Evolutionary conservation across 2,113 vertebrate genomes (phyloP), one percentile per base, ranked within the genome.

Genomic region (Malaclemys terrapin): DNA sequence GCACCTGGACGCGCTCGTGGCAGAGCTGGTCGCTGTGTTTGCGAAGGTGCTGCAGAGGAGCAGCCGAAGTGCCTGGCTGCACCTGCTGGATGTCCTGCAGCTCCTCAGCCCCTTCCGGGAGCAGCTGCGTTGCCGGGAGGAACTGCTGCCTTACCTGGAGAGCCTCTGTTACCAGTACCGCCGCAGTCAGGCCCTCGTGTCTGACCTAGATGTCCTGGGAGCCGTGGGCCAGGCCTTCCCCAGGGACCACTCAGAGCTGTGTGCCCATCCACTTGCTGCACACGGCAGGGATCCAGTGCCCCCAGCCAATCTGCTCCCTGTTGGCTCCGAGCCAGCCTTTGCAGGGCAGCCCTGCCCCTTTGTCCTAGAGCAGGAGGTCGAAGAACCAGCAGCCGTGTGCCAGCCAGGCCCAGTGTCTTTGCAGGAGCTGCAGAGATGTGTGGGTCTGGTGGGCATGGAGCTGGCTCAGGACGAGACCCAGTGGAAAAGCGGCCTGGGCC

Each of bases 121-220:
- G 0, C 89, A 95, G 27, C 82, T 98, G 24, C 52, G 54, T 0
- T 86, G 92, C 29, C 80, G 86, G 29, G 88, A 94, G 10, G 90
- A 97, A 45, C 83, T 98, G 65, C 83, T 97, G 16, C 97, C 97
- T 31, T 91, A 96, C 54, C 86, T 98, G 81, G 96, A 96, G 75
- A 91, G 93, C 47, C 65, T 98, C 22, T 95, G 82, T 59, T 72
- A 24, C 80, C 96, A 94, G 95, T 96, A 96, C 69, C 95, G 87
- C 8, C 80, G 88, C 59, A 86, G 97, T 75, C 92, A 92, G 38
- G 38, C 80, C 57, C 57, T 95, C 4, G 93, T 98, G 3, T 10
- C 79, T 8, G 95, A 97, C 10, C 80, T 98, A 53, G 97, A 97
- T 72, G 65, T 98, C 35, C 88, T 95, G 29, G 93, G 84, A 57